Evolutionary conservation across 2,113 vertebrate species (phyloP), one percentile per base, ranked within the genome.

Genomic region (Bostrychus sinensis): DNA sequence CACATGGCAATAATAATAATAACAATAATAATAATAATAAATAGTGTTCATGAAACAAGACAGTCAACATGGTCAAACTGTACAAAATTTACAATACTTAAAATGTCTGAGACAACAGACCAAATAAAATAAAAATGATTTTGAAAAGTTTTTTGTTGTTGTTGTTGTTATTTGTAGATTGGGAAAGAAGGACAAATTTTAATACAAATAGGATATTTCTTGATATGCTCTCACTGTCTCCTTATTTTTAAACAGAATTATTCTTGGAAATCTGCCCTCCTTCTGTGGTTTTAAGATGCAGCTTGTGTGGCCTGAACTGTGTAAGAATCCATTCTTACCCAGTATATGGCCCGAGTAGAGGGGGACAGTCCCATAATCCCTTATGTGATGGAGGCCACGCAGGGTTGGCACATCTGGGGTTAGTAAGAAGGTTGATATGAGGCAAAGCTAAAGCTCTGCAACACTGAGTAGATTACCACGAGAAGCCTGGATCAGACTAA

Each of bases 31-130:
- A 48, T 48, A 48, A 51, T 51, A 89, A 90, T 95, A 95, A 95
- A 95, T 95, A 95, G 89, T 80, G 70, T 57, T 90, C 91, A 90
- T 90, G 91, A 95, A 94, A 94, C 84, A 89, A 93, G 92, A 95
- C 90, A 83, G 88, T 77, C 76, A 79, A 91, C 89, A 92, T 84
- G 87, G 92, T 91, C 90, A 87, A 93, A 95, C 96, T 97, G 92
- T 96, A 98, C 96, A 98, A 94, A 94, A 97, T 95, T 89, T 96
- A 96, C 95, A 96, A 86, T 84, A 77, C 77, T 87, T 85, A 81
- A 86, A 85, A 92, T 86, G 84, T 86, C 62, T 78, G 90, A 89
- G 88, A 88, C 90, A 86, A 91, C 73, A 72, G 79, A 83, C 71
- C 75, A 81, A 86, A 86, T 56, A 72, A 61, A 5, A 38, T 62